phyloP scores from a whole-genome alignment of 2,888 invertebrate genomes.

The Acanthococcus lagerstroemiae region DNA sequence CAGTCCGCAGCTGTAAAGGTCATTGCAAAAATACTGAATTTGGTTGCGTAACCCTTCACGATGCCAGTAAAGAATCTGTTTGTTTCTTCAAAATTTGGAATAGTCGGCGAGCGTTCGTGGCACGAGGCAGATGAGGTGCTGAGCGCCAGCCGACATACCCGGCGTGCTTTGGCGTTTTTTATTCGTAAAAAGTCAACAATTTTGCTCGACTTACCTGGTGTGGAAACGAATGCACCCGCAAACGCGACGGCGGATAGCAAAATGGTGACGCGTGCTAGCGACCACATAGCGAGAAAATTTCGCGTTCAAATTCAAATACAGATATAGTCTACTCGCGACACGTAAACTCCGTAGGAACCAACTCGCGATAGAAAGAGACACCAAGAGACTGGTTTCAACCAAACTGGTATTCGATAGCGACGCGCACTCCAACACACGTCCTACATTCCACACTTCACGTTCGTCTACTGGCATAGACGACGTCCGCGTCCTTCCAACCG shows the following conservation, averaged over 20 bases:
- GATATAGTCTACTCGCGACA: background rate
- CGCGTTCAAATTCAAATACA: background rate
- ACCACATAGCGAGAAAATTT: slow-evolving; percentile 3
- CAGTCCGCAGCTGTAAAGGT: no score
- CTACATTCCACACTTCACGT: slow-evolving; percentile 22
- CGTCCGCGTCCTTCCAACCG: no score
- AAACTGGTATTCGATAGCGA: background rate
- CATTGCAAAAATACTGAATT: no score
- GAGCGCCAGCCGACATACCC: no score
- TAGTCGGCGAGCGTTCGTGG: no score
- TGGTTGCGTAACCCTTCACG: no score
- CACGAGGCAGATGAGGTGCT: no score
- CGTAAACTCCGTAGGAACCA: slow-evolving; percentile 15
- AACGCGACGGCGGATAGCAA: slow-evolving; percentile 5
- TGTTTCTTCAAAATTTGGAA: no score
- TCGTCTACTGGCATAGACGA: slow-evolving; percentile 1
- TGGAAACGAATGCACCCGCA: background rate
- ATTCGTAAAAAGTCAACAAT: no score
- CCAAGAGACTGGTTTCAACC: slow-evolving; percentile 16
- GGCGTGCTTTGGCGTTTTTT: no score
- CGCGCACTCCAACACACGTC: slow-evolving; percentile 1
- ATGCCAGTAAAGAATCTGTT: no score
- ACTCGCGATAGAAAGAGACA: slow-evolving; percentile 23
- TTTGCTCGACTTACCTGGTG: no score
- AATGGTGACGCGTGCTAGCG: slow-evolving; percentile 5